Evolutionary conservation across 2,797 vertebrate genomes (phyloP).

Genomic region (Gouania willdenowi): DNA sequence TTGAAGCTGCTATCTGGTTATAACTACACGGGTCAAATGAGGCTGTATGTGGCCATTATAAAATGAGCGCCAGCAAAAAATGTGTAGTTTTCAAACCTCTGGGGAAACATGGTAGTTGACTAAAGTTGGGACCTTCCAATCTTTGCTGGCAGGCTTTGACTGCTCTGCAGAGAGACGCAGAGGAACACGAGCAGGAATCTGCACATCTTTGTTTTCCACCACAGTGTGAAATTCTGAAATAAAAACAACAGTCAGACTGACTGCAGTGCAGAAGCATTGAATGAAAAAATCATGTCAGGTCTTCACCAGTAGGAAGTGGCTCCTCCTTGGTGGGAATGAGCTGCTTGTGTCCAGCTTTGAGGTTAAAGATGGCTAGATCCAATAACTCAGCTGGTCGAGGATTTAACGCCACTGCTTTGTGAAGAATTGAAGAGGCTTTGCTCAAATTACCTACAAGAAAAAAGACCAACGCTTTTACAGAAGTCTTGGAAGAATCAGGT

Average conservation of each 20-base stretch:
- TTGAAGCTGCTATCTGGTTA: no score
- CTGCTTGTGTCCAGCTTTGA: constrained; percentile 78
- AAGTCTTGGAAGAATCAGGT: no score
- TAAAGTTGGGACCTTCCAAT: constrained; percentile 66
- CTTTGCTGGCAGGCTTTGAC: constrained; percentile 41
- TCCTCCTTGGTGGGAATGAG: constrained; percentile 78
- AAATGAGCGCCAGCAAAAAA: no score
- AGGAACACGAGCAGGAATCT: constrained; percentile 35
- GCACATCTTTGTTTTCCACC: constrained; percentile 32
- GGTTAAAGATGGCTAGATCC: constrained; percentile 81
- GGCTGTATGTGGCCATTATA: no score
- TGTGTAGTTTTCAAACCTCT: constrained; percentile 56
- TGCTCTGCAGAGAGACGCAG: constrained; percentile 32
- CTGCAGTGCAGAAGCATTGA: no score
- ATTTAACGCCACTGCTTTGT: constrained; percentile 81
- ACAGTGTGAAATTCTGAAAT: no score
- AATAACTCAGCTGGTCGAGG: constrained; percentile 83
- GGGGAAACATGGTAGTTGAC: constrained; percentile 57
- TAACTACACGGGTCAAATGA: no score
- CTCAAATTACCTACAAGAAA: constrained; percentile 78
- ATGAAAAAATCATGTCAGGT: no score
- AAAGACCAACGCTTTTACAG: neutral
- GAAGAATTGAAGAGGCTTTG: constrained; percentile 88
- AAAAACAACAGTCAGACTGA: no score
- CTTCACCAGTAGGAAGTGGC: constrained; percentile 74